Percentiles rank a stretch among this genome's conserved stretches.
Conservation (phyloP, 2,113 vertebrate genomes). For the Megaleporinus macrocephalus region DNA sequence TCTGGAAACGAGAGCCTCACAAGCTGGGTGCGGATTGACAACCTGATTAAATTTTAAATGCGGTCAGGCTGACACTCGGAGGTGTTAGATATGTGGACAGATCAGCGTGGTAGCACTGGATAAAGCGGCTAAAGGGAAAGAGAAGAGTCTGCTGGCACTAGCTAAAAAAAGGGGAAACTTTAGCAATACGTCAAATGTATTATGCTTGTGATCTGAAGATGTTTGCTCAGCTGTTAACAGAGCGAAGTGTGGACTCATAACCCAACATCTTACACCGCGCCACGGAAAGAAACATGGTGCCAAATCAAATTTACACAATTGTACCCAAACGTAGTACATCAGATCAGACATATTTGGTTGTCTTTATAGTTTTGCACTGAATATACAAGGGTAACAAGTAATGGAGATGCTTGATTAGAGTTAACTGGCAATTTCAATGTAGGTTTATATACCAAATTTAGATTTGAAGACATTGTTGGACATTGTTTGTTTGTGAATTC, state of each 20-base stretch:
- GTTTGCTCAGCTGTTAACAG: conserved; percentile 5
- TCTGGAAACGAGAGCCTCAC: conserved; percentile 60
- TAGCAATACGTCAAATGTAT: background rate
- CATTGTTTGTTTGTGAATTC: too few relatives aligned
- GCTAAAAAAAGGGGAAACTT: conserved; percentile 3
- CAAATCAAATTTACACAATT: background rate
- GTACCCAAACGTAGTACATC: background rate
- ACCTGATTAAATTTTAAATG: conserved; percentile 55
- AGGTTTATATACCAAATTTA: too few relatives aligned
- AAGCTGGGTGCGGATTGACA: conserved; percentile 62
- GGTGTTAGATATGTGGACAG: conserved; percentile 16
- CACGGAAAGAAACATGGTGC: background rate
- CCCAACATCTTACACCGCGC: background rate
- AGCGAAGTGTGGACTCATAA: background rate
- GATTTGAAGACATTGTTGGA: too few relatives aligned
- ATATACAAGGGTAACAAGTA: background rate
- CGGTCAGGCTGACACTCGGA: conserved; percentile 20
- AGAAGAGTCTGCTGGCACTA: background rate
- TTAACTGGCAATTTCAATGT: too few relatives aligned
- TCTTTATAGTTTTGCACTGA: background rate
- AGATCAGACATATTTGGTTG: background rate
- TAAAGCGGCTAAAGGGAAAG: background rate
- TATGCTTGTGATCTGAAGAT: background rate
- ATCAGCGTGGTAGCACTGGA: background rate
- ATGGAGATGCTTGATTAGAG: background rate